Evolutionary conservation across 2,888 invertebrate genomes (phyloP).

Genomic region (Idaea aversata): DNA sequence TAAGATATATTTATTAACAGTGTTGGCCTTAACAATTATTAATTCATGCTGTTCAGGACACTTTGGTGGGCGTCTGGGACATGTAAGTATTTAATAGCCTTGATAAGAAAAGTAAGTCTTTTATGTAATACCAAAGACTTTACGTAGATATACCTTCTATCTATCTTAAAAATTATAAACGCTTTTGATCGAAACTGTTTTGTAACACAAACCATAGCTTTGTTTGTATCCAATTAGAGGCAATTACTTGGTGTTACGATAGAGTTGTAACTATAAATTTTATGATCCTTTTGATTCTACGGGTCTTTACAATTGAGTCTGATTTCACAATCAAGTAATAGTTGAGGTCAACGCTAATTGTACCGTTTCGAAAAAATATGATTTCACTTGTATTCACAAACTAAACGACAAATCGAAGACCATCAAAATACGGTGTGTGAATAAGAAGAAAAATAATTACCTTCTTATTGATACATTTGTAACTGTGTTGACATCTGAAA

Average conservation of each 20-base stretch:
- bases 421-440: neutral
- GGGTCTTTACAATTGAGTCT: neutral
- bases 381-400: neutral
- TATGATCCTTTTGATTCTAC: neutral
- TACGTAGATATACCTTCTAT: neutral
- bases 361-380: neutral
- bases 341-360: neutral
- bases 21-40: neutral
- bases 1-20: neutral
- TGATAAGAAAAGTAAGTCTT: neutral
- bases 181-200: slow-evolving; percentile 1
- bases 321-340: neutral
- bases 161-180: neutral
- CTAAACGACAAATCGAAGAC: neutral
- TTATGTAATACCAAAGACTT: neutral
- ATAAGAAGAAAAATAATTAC: slow-evolving; percentile 11
- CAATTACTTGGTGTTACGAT: neutral
- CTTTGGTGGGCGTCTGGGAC: neutral
- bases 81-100: neutral
- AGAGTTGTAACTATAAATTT: neutral
- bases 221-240: neutral
- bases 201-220: neutral
- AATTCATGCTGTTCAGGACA: neutral
- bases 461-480: slow-evolving; percentile 38
- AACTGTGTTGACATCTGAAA: slow-evolving; percentile 53